These are phyloP conservation scores for Drosophila asahinai DNA, from an alignment of 1,140 invertebrate species.

Conservation along the genomic window DNA sequence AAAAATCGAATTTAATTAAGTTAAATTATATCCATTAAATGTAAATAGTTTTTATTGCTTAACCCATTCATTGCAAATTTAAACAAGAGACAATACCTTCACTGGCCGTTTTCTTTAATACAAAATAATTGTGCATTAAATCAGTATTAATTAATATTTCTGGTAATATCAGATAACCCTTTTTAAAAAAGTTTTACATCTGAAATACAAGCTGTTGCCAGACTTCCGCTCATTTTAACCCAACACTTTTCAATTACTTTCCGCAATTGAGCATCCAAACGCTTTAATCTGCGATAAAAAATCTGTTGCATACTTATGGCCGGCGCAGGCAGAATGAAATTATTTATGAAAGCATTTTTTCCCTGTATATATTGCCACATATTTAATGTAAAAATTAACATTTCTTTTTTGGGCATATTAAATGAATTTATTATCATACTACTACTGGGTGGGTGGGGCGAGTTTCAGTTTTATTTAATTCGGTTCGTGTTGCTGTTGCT, in stretches of 20 bases:
- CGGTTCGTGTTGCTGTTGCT: slow-evolving; percentile 2
- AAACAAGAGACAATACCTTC: neutral
- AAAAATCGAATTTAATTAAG: no score
- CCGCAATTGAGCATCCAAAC: slow-evolving; percentile 38
- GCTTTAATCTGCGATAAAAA: slow-evolving; percentile 35
- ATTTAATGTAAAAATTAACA: slow-evolving; percentile 45
- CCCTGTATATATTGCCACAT: neutral
- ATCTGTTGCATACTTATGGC: slow-evolving; percentile 30
- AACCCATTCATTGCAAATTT: neutral
- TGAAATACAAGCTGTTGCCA: slow-evolving; percentile 1
- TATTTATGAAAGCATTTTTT: slow-evolving; percentile 33
- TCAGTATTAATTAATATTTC: neutral
- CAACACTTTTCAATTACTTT: slow-evolving; percentile 32
- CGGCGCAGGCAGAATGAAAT: neutral
- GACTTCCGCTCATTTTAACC: slow-evolving; percentile 24
- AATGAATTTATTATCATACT: slow-evolving; percentile 20
- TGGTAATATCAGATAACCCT: neutral
- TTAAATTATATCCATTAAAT: no score
- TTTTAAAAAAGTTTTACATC: slow-evolving; percentile 3
- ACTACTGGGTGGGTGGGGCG: neutral
- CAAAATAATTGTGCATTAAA: neutral
- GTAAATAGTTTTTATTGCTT: no score
- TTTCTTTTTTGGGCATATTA: slow-evolving; percentile 29
- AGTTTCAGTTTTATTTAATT: slow-evolving; percentile 10
- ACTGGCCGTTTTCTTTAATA: neutral